Evolutionary conservation across 2,888 invertebrate species (phyloP), one percentile per base, ranked within the genome.

Genomic region (Papilio protenor): DNA sequence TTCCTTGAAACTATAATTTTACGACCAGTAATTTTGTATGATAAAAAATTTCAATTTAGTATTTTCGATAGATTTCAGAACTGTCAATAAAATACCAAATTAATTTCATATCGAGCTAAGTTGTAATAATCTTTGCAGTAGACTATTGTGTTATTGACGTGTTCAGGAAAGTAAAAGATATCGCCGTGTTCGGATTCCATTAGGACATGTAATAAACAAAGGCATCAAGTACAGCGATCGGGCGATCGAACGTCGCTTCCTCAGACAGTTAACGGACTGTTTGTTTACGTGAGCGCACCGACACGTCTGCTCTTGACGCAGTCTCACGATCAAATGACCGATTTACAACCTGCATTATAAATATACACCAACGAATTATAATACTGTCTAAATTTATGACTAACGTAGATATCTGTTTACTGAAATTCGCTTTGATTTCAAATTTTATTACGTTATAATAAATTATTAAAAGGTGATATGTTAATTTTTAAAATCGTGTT

Each of bases 361-460:
- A 77, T 72, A 76, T 52, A 73, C 47, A 77, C 64, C 40, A 23
- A 73, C 14, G 52, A 77, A 77, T 73, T 45, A 72, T 59, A 49
- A 18, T 33, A 49, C 49, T 77, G 70, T 47, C 45, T 27, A 47
- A 59, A 52, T 74, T 77, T 77, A 74, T 33, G 74, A 70, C 18
- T 59, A 59, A 74, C 61, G 10, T 70, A 77, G 33, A 59, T 77
- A 74, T 40, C 16, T 74, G 74, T 74, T 77, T 57, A 73, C 59
- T 27, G 8, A 59, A 77, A 49, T 70, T 74, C 52, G 47, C 77
- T 77, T 77, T 77, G 77, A 77, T 77, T 74, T 49, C 47, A 27
- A 66, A 66, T 74, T 77, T 77, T 70, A 77, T 70, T 59, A 74
- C 59, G 33, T 47, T 57, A 49, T 77, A 77, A n/a, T 77, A 77